Base-by-base conservation (phyloP, 2,888 invertebrate species). In the Tenthredo notha region DNA sequence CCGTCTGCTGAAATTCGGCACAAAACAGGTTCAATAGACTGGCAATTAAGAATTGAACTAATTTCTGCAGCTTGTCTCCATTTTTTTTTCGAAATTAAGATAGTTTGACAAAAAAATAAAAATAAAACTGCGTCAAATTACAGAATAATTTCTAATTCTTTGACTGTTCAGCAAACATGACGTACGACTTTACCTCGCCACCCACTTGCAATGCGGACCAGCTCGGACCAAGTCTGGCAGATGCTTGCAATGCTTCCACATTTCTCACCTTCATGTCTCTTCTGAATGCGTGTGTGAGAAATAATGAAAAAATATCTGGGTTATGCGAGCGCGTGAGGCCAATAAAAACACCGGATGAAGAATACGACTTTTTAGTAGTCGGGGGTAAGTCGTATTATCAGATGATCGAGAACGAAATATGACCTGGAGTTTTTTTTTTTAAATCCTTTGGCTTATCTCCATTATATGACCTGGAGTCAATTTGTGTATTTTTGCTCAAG, bases 211-310 rank as follows among this genome's bases (percentile, higher is more conserved):
- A 33, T 33, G 33, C 33, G 33, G 72, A n/a, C 2, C 37, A n/a
- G 21, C 93, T 96, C 83, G 93, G 96, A 89, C 96, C 96, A 0
- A 94, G 95, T 1, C 94, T 96, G 91, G 94, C 94, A 4, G 93
- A 94, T 37, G 91, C 94, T 0, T 96, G 96, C 88, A 93, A 95
- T 18, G 95, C 95, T 1, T 94, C 95, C 18, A 94, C 95, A 87
- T 95, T 95, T 88, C 89, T 96, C n/a, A 90, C 95, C 6, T 96
- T 96, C 21, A 40, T 40, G 72, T n/a, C 72, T n/a, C 40, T 40
- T 12, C 72, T 40, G 18, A 72, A 72, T 12, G 18, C 70, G 12
- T 25, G 21, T 9, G 37, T 70, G n/a, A 15, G 37, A 33, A 37
- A 18, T 37, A 70, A 91, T 84, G 86, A 89, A 0, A 90, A 90